A percentile compares a stretch with the other conserved stretches of the same genome.
These are phyloP conservation scores for Lasaia peninsularis DNA, from an alignment of 1,140 invertebrate species.

Conservation along the genomic window DNA sequence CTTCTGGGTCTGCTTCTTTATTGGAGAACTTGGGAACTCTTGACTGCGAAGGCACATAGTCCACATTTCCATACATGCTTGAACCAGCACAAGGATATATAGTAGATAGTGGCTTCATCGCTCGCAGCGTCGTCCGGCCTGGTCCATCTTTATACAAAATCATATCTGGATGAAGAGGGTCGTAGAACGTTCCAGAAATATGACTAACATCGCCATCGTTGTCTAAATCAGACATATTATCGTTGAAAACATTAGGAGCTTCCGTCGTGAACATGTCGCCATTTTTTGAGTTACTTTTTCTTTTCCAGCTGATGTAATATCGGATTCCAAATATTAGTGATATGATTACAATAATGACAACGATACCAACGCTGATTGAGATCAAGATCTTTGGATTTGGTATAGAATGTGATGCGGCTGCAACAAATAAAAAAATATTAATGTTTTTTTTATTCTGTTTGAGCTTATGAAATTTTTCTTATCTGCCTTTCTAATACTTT, in stretches of 20 bases:
- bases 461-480: too few species aligned
- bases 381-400: constrained; percentile 42
- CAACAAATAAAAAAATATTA: constrained; percentile 20
- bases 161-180: constrained; percentile 72
- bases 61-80: constrained; percentile 70
- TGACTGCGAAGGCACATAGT: constrained; percentile 53
- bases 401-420: constrained; percentile 32
- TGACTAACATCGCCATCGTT: constrained; percentile 70
- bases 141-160: constrained; percentile 63
- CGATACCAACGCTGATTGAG: constrained; percentile 50
- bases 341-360: constrained; percentile 44
- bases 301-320: constrained; percentile 47
- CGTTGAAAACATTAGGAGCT: constrained; percentile 69
- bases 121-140: constrained; percentile 51
- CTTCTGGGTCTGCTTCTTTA: constrained; percentile 45
- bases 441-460: background rate
- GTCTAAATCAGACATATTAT: constrained; percentile 70
- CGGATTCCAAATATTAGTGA: constrained; percentile 39
- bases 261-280: constrained; percentile 74
- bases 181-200: constrained; percentile 70
- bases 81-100: constrained; percentile 60
- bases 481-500: too few species aligned
- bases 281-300: constrained; percentile 52
- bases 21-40: constrained; percentile 49
- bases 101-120: constrained; percentile 66